Percentiles rank a stretch among this genome's conserved stretches.
phyloP scores from a whole-genome alignment of 2,888 invertebrate species.

The Sycophila texana region DNA sequence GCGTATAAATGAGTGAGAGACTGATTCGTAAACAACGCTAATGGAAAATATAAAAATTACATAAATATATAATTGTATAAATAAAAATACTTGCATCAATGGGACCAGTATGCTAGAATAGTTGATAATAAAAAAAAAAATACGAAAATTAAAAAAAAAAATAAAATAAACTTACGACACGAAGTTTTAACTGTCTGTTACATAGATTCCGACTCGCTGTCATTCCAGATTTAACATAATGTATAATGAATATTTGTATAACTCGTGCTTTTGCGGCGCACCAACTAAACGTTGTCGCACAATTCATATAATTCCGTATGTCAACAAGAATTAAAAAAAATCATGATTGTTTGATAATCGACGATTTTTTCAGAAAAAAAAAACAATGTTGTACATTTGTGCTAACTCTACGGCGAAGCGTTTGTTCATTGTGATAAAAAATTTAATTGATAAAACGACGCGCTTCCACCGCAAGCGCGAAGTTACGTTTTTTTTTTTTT shows the following conservation, averaged over 20 bases:
- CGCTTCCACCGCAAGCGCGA: conserved; percentile 10
- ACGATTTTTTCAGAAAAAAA: not conserved
- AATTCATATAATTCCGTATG: not conserved
- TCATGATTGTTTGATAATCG: conserved; percentile 17
- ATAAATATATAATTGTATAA: conserved; percentile 33
- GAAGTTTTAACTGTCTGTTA: conserved; percentile 30
- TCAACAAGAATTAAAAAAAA: not conserved
- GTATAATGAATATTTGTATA: conserved; percentile 24
- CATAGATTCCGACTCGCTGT: conserved; percentile 7
- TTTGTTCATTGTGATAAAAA: conserved; percentile 47
- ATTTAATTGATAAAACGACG: not conserved
- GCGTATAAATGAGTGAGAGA: conserved; percentile 38
- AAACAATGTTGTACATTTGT: conserved; percentile 17
- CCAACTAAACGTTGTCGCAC: conserved; percentile 20
- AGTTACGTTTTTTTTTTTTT: conserved; percentile 32
- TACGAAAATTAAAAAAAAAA: conserved; percentile 23
- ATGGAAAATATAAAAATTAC: conserved; percentile 45
- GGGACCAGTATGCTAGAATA: conserved; percentile 54
- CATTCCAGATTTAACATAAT: conserved; percentile 12
- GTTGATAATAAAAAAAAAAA: conserved; percentile 31
- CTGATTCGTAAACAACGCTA: conserved; percentile 50
- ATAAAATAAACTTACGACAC: conserved; percentile 4
- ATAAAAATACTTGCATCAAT: conserved; percentile 57
- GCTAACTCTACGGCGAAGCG: conserved; percentile 27
- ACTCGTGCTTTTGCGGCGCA: conserved; percentile 21